These are phyloP conservation scores for Phenganax subtilis DNA, from an alignment of 92 coral and sea anemone genomes.

Conservation along the genomic window DNA sequence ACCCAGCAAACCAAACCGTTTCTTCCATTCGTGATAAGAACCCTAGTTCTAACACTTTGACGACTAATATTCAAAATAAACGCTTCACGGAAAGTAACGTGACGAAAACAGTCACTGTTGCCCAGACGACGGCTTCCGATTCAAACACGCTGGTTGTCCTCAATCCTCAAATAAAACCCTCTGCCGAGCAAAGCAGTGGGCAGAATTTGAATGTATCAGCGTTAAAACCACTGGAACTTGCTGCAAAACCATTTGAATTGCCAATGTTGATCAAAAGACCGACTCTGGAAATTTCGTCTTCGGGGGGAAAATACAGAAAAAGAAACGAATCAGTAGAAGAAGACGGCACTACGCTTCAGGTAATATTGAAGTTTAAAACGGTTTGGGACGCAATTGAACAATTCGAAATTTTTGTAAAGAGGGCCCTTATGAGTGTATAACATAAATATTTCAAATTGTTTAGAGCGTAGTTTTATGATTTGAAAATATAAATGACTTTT, in stretches of 20 bases:
- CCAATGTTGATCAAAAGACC: neutral
- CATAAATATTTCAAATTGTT: no score
- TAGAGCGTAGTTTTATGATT: no score
- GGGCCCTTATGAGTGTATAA: no score
- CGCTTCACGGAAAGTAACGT: neutral
- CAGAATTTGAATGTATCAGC: neutral
- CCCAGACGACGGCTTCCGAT: neutral
- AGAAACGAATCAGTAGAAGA: constrained; percentile 4
- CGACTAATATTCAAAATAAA: neutral
- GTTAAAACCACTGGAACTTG: neutral
- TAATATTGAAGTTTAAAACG: neutral
- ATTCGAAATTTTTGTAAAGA: no score
- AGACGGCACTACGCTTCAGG: neutral
- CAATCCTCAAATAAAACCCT: neutral
- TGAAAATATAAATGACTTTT: no score
- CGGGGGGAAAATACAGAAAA: neutral
- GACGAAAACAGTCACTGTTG: neutral
- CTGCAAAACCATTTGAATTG: no score
- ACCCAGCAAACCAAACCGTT: no score
- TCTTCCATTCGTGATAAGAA: neutral
- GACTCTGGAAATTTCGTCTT: neutral
- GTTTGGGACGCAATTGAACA: no score
- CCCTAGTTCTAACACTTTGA: neutral
- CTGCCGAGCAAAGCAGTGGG: neutral
- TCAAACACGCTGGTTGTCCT: neutral